Evolutionary conservation across 2,113 vertebrate species (phyloP).

Genomic region (Cyanistes caeruleus): DNA sequence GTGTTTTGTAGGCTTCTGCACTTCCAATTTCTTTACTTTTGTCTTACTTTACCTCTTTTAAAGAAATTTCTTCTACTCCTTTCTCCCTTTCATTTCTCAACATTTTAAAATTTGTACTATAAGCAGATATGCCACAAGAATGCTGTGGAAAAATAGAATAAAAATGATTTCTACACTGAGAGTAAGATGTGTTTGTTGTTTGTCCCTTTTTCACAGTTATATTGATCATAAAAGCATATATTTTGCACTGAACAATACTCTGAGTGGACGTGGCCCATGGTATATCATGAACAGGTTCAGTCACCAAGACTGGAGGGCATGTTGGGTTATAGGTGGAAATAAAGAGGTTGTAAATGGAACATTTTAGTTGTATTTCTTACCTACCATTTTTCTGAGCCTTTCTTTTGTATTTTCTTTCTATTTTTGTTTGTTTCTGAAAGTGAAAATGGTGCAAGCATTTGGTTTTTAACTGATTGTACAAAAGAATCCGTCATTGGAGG

Average conservation of each 20-base stretch:
- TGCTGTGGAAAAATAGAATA: background rate
- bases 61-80: background rate
- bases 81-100: background rate
- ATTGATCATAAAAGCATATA: background rate
- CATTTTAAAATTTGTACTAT: background rate
- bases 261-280: accelerated
- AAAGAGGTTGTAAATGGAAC: background rate
- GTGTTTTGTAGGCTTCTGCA: background rate
- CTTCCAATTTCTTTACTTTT: background rate
- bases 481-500: background rate
- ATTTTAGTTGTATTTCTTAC: background rate
- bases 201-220: background rate
- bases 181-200: background rate
- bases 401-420: background rate
- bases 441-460: background rate
- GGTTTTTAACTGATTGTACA: background rate
- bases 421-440: background rate
- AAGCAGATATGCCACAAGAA: background rate
- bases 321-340: background rate
- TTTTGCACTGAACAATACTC: background rate
- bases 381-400: background rate
- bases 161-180: background rate
- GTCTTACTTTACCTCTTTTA: background rate
- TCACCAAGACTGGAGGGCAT: background rate
- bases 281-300: background rate